Base-by-base conservation (phyloP, 2,797 vertebrate species). In the Atherinosoma microstoma region DNA sequence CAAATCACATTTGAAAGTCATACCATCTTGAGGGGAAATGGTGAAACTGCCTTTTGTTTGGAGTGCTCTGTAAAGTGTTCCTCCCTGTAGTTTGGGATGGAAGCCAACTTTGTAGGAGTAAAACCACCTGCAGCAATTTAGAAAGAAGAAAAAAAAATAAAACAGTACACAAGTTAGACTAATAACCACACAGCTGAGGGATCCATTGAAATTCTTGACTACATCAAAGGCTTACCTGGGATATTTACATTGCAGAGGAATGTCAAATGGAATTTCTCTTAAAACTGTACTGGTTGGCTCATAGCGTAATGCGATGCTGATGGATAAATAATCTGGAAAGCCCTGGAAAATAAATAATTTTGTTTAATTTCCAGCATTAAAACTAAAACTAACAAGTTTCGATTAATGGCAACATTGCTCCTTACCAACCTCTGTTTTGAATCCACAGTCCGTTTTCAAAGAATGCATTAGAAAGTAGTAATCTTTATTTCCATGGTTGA, bases 1-100 rank as follows among this genome's bases (percentile, higher is more conserved):
- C 0, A 20, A n/a, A 6, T 30, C 20, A 54, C 2, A 49, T 32
- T 30, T n/a, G 11, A 36, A 72, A 30, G 6, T 57, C 81, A 27
- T 92, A 93, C 94, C 91, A 78, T 94, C 90, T 76, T 86, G 64
- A 74, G 78, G 13, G 6, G 15, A 24, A 5, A 95, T 73, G 0
- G n/a, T 38, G 10, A 71, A 58, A 4, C 16, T 35, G 6, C 9
- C 18, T 24, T 56, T 72, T 22, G 42, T 36, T 4, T 47, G 7
- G 13, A 94, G 90, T 0, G 12, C 8, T 85, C 65, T 90, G 61
- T 51, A 73, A n/a, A 90, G 4, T 0, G 78, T 87, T 22, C 75
- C 79, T 64, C 71, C 73, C 5, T 20, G 22, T 0, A 92, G 9
- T 34, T 58, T 66, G 7, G 92, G 89, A 13, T 35, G 0, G 59